phyloP scores from a whole-genome alignment of 2,113 vertebrate genomes.

The Isurus oxyrinchus region DNA sequence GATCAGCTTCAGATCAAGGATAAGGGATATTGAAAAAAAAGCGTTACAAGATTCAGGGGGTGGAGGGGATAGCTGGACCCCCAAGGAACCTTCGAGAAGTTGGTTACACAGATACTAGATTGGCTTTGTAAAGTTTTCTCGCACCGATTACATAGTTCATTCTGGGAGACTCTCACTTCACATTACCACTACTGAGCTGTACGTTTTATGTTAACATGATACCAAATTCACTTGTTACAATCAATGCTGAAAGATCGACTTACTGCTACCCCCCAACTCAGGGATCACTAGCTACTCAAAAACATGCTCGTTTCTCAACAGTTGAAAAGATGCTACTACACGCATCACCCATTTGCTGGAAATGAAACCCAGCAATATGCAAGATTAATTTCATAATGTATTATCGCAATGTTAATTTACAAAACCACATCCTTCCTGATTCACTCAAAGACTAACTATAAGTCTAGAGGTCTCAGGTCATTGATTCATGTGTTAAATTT shows the following conservation, averaged over 20 bases:
- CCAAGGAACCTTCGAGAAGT: background rate
- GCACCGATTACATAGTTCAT: background rate
- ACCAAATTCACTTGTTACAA: background rate
- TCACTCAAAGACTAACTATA: background rate
- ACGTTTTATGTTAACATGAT: background rate
- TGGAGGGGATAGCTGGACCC: background rate
- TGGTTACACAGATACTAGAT: background rate
- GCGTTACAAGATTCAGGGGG: background rate
- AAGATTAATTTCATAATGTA: background rate
- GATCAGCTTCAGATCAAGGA: background rate
- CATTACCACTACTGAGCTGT: background rate
- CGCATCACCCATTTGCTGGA: too few relatives aligned
- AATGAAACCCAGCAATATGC: background rate
- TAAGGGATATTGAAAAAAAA: background rate
- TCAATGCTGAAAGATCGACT: background rate
- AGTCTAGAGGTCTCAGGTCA: background rate
- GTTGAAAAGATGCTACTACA: background rate
- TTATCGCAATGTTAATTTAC: background rate
- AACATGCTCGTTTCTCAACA: background rate
- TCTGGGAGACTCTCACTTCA: background rate
- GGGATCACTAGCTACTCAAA: background rate
- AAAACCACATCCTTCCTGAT: constrained; percentile 26
- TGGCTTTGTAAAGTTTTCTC: background rate
- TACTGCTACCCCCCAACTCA: background rate
- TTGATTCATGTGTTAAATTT: background rate